phyloP scores from a whole-genome alignment of 2,888 invertebrate species.

The Nemapogon koenigi region DNA sequence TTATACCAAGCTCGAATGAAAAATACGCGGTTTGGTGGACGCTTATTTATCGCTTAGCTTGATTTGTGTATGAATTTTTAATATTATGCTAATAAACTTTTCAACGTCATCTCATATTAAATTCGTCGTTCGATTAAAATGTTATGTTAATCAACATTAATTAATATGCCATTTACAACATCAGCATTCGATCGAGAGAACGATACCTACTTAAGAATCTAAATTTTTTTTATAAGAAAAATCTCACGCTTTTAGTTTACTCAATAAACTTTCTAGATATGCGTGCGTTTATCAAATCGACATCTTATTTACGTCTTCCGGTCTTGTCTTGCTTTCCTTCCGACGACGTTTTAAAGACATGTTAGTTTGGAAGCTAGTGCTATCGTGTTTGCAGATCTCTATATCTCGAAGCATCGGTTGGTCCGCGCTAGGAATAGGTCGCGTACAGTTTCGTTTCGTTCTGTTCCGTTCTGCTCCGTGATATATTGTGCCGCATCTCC shows the following conservation, averaged over 20 bases:
- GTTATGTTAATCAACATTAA: slow-evolving; percentile 1
- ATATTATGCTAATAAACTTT: slow-evolving; percentile 35
- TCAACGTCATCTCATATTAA: not conserved
- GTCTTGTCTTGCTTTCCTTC: no score
- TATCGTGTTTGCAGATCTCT: slow-evolving; percentile 48
- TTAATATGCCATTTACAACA: no score
- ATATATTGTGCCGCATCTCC: slow-evolving; percentile 62
- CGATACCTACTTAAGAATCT: no score
- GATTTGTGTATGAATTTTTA: slow-evolving; percentile 43
- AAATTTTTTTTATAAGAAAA: no score
- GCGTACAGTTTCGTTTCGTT: slow-evolving; percentile 57
- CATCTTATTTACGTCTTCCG: no score
- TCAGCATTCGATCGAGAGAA: no score
- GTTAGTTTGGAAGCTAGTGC: slow-evolving; percentile 32
- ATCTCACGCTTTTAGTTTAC: no score
- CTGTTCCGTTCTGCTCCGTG: slow-evolving; percentile 40
- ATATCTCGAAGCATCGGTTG: slow-evolving; percentile 50
- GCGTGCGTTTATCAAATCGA: no score
- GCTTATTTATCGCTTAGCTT: slow-evolving; percentile 53
- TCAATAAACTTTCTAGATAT: no score
- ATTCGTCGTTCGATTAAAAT: slow-evolving; percentile 3
- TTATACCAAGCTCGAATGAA: slow-evolving; percentile 58
- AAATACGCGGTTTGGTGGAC: slow-evolving; percentile 56
- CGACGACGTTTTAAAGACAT: slow-evolving; percentile 29
- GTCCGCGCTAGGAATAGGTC: slow-evolving; percentile 57